A percentile compares a stretch with the other conserved stretches of the same genome.
Conservation (phyloP, 2,888 invertebrate species). For the Aquatica leii region DNA sequence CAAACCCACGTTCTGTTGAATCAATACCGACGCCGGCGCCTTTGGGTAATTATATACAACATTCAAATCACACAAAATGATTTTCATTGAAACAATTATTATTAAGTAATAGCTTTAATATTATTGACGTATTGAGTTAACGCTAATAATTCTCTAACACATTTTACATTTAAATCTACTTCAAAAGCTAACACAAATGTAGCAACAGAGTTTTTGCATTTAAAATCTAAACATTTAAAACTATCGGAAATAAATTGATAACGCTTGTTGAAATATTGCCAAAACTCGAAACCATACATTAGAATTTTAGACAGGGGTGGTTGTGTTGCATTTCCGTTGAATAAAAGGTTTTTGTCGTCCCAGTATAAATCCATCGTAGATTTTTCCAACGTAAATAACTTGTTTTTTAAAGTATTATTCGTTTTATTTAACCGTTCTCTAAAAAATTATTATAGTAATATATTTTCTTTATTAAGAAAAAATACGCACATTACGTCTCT, state of each 20-base stretch:
- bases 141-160: slow-evolving; percentile 48
- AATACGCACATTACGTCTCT: slow-evolving; percentile 48
- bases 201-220: slow-evolving; percentile 46
- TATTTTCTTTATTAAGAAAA: neutral
- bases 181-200: slow-evolving; percentile 49
- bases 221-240: slow-evolving; percentile 47
- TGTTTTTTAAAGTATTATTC: slow-evolving; percentile 52
- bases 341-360: slow-evolving; percentile 45
- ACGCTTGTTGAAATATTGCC: slow-evolving; percentile 47
- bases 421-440: slow-evolving; percentile 50
- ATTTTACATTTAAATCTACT: slow-evolving; percentile 46
- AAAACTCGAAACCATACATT: slow-evolving; percentile 50
- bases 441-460: too few species aligned
- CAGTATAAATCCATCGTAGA: slow-evolving; percentile 52
- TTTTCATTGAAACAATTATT: neutral
- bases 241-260: slow-evolving; percentile 47
- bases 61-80: neutral
- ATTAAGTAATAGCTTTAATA: slow-evolving; percentile 43
- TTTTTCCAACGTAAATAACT: slow-evolving; percentile 48
- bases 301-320: slow-evolving; percentile 53
- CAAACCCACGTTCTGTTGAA: slow-evolving; percentile 54
- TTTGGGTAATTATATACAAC: slow-evolving; percentile 6
- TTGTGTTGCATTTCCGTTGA: slow-evolving; percentile 53
- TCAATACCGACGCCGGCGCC: slow-evolving; percentile 59
- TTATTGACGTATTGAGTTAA: slow-evolving; percentile 55